Conservation (phyloP, 2,888 invertebrate genomes). For the Polyommatus icarus region DNA sequence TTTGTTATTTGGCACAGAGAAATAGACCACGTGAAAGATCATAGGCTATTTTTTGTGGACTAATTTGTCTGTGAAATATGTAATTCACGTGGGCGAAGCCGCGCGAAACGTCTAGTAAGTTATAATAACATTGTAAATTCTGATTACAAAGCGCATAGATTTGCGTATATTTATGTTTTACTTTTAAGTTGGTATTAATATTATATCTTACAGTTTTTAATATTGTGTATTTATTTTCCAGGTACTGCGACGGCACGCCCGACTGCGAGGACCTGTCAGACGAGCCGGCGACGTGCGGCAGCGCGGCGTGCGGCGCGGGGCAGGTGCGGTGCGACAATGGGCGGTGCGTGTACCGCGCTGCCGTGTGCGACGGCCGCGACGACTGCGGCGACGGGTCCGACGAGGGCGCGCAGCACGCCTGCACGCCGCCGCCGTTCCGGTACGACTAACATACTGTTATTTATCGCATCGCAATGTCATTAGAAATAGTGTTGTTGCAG, state of each 20-base stretch:
- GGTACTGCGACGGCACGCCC: constrained; percentile 95
- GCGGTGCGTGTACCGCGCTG: constrained; percentile 94
- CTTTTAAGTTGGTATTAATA: background rate
- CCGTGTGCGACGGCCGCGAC: constrained; percentile 96
- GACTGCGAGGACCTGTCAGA: constrained; percentile 96
- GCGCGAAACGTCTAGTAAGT: no score
- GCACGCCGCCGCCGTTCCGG: constrained; percentile 87
- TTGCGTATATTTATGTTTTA: background rate
- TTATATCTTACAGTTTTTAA: no score
- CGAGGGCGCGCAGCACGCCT: constrained; percentile 90
- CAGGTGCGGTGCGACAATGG: constrained; percentile 92
- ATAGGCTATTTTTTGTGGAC: no score
- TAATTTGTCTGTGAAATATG: no score
- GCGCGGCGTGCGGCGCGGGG: constrained; percentile 86
- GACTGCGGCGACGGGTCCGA: constrained; percentile 96
- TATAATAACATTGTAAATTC: no score
- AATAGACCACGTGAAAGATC: no score
- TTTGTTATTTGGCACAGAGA: no score
- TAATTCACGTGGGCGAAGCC: no score
- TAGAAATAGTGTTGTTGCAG: no score
- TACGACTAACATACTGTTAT: constrained; percentile 33
- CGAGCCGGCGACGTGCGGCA: constrained; percentile 90
- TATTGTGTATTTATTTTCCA: constrained; percentile 60
- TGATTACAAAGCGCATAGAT: no score
- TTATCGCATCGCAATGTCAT: no score